Conservation (phyloP, 1,140 invertebrate species). For the Neodiprion pinetum region DNA sequence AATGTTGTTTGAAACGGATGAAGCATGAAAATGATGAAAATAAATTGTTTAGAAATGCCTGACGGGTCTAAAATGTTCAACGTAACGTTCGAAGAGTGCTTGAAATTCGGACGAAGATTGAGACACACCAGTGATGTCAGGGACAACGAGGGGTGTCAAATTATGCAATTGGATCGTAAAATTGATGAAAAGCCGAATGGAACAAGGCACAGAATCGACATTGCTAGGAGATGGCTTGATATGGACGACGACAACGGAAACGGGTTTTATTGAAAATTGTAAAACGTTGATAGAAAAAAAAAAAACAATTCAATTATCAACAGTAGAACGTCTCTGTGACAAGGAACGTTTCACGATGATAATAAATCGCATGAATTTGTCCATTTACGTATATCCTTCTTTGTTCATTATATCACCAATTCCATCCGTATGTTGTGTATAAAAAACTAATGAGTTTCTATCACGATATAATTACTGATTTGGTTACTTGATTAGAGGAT, state of each 20-base stretch:
- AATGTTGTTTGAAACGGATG: not conserved
- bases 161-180: not conserved
- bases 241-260: not conserved
- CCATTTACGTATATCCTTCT: not conserved
- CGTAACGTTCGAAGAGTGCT: not conserved
- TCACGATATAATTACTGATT: too few species aligned
- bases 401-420: not conserved
- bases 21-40: not conserved
- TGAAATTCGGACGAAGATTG: not conserved
- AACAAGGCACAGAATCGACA: not conserved
- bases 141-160: not conserved
- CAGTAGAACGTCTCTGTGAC: not conserved
- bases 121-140: slow-evolving; percentile 6
- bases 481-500: not conserved
- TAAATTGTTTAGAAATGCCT: not conserved
- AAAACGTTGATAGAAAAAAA: not conserved
- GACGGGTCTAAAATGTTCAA: slow-evolving; percentile 14
- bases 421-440: too few species aligned
- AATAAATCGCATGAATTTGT: not conserved
- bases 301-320: not conserved
- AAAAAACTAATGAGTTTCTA: too few species aligned
- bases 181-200: not conserved
- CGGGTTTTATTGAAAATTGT: not conserved
- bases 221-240: not conserved
- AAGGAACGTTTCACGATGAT: not conserved